Percentiles rank a stretch among this genome's conserved stretches.
Evolutionary conservation across 2,113 vertebrate species (phyloP).

Genomic region (Monarcha castaneiventris): DNA sequence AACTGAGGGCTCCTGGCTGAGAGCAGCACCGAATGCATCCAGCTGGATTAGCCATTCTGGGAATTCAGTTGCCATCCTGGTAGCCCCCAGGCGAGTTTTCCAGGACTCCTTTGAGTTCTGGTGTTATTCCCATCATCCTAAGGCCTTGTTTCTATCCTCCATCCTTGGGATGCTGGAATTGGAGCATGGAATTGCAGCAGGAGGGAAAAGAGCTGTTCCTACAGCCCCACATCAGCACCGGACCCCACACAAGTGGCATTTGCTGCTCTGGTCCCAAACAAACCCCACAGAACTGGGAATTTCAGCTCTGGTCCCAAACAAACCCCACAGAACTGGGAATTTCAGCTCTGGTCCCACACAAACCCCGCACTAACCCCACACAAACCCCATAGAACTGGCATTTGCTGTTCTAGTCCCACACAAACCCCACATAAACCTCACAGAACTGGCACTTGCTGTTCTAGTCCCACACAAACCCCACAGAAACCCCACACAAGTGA

Average conservation of each 20-base stretch:
- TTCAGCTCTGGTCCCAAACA: neutral
- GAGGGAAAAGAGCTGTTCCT: neutral
- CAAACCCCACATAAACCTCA: neutral
- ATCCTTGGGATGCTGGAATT: neutral
- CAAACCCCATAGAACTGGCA: neutral
- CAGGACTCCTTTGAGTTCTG: neutral
- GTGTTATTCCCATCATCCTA: neutral
- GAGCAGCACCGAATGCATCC: no score
- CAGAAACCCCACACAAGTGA: no score
- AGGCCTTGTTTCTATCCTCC: accelerated
- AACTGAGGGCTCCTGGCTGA: no score
- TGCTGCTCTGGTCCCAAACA: accelerated
- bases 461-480: no score
- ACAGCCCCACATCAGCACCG: neutral
- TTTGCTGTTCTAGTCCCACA: accelerated
- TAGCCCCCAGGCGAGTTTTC: neutral
- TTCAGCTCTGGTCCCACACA: accelerated
- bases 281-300: neutral
- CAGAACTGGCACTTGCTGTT: no score
- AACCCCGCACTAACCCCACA: neutral
- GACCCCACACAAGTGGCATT: neutral
- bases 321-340: no score
- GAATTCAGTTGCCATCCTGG: neutral
- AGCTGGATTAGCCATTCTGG: neutral
- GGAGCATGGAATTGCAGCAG: neutral